phyloP scores from a whole-genome alignment of 2,888 invertebrate genomes.

The Drosophila mimica region DNA sequence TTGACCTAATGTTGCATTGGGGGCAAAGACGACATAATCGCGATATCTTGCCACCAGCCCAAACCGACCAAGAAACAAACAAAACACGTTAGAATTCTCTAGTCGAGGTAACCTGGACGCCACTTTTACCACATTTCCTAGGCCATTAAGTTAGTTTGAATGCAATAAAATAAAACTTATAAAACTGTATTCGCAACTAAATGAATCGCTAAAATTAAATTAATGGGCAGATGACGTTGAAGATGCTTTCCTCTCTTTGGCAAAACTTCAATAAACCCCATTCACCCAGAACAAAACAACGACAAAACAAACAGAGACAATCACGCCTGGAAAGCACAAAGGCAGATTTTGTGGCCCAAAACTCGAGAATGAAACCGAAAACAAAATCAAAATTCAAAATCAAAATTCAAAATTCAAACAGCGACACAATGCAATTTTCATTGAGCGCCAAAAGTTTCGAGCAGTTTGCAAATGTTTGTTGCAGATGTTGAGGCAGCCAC shows the following conservation, averaged over 20 bases:
- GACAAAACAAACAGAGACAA: slow-evolving; percentile 39
- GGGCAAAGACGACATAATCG: slow-evolving; percentile 71
- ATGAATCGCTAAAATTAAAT: neutral
- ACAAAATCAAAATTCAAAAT: slow-evolving; percentile 16
- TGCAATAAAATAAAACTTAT: neutral
- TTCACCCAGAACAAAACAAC: slow-evolving; percentile 5
- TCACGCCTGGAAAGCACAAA: slow-evolving; percentile 33
- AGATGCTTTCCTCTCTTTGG: neutral
- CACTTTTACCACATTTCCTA: neutral
- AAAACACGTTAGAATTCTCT: too few species aligned
- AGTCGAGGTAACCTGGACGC: neutral
- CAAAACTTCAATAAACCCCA: neutral
- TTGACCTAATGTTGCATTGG: slow-evolving; percentile 27
- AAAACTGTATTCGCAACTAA: neutral
- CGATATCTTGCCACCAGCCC: slow-evolving; percentile 63
- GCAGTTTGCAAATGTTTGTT: slow-evolving; percentile 23
- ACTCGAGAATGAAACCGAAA: slow-evolving; percentile 14
- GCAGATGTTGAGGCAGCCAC: slow-evolving; percentile 32
- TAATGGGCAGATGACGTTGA: neutral
- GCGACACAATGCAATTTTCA: slow-evolving; percentile 75
- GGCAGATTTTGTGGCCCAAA: slow-evolving; percentile 13
- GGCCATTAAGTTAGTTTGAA: neutral
- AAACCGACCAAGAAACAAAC: neutral
- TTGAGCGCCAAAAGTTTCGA: slow-evolving; percentile 71
- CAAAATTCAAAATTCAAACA: slow-evolving; percentile 24